A percentile compares a stretch with the other conserved stretches of the same genome.
Conservation (phyloP, 1,140 invertebrate genomes). For the Meloidogyne chitwoodi region DNA sequence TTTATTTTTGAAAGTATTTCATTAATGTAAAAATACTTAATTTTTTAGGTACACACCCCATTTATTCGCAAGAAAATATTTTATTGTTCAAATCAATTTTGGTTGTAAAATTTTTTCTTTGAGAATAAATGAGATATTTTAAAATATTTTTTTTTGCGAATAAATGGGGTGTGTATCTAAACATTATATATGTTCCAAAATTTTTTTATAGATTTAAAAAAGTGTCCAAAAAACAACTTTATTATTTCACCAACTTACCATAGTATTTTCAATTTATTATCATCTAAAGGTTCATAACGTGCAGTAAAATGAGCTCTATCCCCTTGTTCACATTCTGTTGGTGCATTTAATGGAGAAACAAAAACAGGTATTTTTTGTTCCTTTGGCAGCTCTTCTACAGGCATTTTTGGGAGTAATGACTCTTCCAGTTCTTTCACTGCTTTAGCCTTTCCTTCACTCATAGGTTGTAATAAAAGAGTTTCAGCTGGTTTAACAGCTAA, state of each 20-base stretch:
- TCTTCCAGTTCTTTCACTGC: constrained; percentile 55
- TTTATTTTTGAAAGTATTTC: too few species aligned
- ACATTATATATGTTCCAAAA: too few species aligned
- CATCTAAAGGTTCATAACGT: constrained; percentile 54
- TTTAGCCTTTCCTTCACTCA: constrained; percentile 47
- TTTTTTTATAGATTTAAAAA: too few species aligned
- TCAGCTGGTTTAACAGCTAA: constrained; percentile 44
- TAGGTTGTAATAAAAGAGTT: constrained; percentile 50
- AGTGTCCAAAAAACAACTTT: too few species aligned
- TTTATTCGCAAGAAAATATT: too few species aligned
- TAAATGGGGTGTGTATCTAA: too few species aligned
- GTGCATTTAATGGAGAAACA: constrained; percentile 53
- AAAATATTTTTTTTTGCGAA: too few species aligned
- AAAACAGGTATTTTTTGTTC: constrained; percentile 59
- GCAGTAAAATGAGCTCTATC: constrained; percentile 55
- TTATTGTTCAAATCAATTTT: too few species aligned
- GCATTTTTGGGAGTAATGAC: constrained; percentile 40
- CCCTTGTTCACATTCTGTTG: constrained; percentile 46
- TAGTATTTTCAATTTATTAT: constrained; percentile 49
- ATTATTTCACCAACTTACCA: constrained; percentile 10
- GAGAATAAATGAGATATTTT: too few species aligned
- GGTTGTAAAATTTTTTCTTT: too few species aligned
- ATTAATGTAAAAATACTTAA: too few species aligned
- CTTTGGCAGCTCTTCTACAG: constrained; percentile 36
- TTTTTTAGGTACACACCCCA: too few species aligned